Evolutionary conservation across 2,888 invertebrate genomes (phyloP).

Genomic region (Drosophila stalkeri): DNA sequence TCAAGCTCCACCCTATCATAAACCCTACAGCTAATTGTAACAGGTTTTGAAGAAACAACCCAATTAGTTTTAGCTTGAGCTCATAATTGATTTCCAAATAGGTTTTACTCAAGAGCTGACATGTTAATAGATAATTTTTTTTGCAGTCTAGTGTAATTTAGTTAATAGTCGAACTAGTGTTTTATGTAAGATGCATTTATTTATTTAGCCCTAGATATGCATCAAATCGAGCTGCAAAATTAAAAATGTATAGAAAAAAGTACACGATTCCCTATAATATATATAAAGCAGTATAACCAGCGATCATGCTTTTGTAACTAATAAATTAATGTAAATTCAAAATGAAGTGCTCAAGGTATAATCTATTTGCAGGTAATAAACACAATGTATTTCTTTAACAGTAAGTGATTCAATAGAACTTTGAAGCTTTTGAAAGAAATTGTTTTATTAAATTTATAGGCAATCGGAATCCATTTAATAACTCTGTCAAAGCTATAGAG

Average conservation of each 20-base stretch:
- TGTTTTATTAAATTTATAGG: constrained; percentile 31
- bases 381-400: constrained; percentile 1
- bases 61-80: constrained; percentile 16
- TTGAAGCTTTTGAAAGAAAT: constrained; percentile 5
- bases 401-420: constrained; percentile 2
- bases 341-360: constrained; percentile 13
- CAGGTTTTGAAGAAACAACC: constrained; percentile 17
- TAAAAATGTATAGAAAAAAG: constrained; percentile 4
- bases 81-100: constrained; percentile 23
- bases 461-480: constrained; percentile 7
- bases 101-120: constrained; percentile 10
- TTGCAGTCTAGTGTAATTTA: constrained; percentile 33
- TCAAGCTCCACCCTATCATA: constrained; percentile 22
- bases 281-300: background rate
- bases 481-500: constrained; percentile 4
- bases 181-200: constrained; percentile 1
- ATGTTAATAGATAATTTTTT: constrained; percentile 15
- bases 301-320: background rate
- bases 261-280: constrained; percentile 3
- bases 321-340: background rate
- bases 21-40: constrained; percentile 28
- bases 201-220: constrained; percentile 32
- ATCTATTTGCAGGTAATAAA: constrained; percentile 1
- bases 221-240: constrained; percentile 12
- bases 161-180: background rate